These are phyloP conservation scores for Corythornis cristatus DNA, from an alignment of 2,113 vertebrate genomes.

Conservation along the genomic window DNA sequence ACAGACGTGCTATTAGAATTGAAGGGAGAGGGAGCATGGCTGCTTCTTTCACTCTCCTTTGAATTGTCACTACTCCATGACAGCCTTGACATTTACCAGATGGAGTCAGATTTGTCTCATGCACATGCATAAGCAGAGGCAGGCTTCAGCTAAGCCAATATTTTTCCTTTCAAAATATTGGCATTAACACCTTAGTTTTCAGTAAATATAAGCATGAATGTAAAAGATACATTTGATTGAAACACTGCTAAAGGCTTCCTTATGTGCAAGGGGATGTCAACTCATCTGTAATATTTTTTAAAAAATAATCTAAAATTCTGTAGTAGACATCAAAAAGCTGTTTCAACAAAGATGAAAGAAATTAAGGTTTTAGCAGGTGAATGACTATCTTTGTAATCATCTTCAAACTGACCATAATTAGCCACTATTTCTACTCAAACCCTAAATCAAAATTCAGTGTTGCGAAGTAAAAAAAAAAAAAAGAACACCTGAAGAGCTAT, in stretches of 20 bases:
- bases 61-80: conserved; percentile 39
- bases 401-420: not conserved
- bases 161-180: conserved; percentile 59
- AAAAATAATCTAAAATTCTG: not conserved
- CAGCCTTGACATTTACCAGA: conserved; percentile 51
- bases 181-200: conserved; percentile 47
- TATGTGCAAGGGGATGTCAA: not conserved
- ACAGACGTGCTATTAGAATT: not conserved
- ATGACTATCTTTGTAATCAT: not conserved
- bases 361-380: not conserved
- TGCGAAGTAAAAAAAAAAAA: not conserved
- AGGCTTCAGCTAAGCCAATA: conserved; percentile 38
- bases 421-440: not conserved
- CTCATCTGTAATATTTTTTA: not conserved
- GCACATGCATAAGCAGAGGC: not conserved
- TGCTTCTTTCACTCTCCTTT: conserved; percentile 28
- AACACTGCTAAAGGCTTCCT: not conserved
- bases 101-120: conserved; percentile 36
- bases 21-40: not conserved
- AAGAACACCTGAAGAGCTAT: not conserved
- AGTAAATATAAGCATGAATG: conserved; percentile 26
- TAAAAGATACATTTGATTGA: not conserved
- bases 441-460: not conserved
- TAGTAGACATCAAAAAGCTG: not conserved
- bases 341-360: not conserved